Evolutionary conservation across 2,888 invertebrate genomes (phyloP).

Genomic region (Leucophenga maculata): DNA sequence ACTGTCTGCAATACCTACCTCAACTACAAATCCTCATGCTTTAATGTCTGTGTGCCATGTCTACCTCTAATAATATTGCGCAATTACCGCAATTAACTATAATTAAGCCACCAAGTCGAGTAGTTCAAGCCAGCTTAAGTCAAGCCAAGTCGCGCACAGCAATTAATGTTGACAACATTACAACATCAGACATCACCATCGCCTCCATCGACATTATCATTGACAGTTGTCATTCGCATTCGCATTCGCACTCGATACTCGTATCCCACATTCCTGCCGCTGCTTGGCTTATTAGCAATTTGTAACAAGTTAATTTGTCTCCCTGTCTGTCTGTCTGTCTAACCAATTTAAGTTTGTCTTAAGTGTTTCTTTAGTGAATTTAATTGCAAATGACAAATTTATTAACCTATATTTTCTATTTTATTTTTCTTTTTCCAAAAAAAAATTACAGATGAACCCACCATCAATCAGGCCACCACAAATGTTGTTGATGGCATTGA

Average conservation of each 20-base stretch:
- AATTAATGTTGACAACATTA: conserved; percentile 49
- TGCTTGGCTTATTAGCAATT: conserved; percentile 16
- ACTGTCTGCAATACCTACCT: neutral
- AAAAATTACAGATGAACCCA: conserved; percentile 84
- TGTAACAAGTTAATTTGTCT: conserved; percentile 7
- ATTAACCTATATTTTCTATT: conserved; percentile 27
- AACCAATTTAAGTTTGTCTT: conserved; percentile 39
- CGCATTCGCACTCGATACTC: neutral
- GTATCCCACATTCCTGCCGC: neutral
- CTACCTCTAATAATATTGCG: conserved; percentile 59
- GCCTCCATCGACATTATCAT: neutral
- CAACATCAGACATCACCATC: conserved; percentile 45
- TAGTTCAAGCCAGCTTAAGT: neutral
- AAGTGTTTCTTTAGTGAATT: conserved; percentile 29
- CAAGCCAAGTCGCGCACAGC: conserved; percentile 24
- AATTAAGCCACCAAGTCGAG: conserved; percentile 49
- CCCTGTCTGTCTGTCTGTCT: neutral
- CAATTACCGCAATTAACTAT: conserved; percentile 67
- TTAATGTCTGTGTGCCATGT: conserved; percentile 21
- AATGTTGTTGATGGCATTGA: conserved; percentile 97
- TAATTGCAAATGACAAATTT: conserved; percentile 21
- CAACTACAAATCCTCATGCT: conserved; percentile 12
- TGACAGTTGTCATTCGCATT: conserved; percentile 14
- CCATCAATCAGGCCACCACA: conserved; percentile 93
- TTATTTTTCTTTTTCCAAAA: conserved; percentile 26